Base-by-base conservation (phyloP, 2,888 invertebrate species). In the Perithous albicinctus region DNA sequence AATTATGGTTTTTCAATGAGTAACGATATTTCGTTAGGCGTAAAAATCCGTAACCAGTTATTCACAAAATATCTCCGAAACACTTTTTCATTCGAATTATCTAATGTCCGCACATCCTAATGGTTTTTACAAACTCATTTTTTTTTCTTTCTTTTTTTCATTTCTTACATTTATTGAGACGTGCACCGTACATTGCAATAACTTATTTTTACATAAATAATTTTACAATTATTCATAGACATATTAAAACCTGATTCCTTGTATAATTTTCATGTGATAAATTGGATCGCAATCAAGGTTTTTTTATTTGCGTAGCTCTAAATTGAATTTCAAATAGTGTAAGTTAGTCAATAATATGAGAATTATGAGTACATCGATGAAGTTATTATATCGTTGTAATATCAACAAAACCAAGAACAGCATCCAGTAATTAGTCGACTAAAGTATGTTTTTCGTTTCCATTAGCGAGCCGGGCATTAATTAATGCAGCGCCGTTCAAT, bases 361-460 rank as follows among this genome's bases (percentile, higher is more conserved):
- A 69, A 74, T 78, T 64, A 73, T 48, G 59, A 41, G 41, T 72
- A 51, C 67, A 77, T 80, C 80, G 73, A 72, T 67, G 26, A 63
- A 48, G 20, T 81, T 72, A 38, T 74, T 41, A 18, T 23, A 20
- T 32, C 5, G n/a, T n/a, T 32, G 63, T 18, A 51, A 46, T 38
- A 46, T 20, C 51, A 69, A 23, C 64, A 48, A 32, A 72, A 73
- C 64, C 66, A 79, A 74, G 73, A 84, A 86, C 86, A 89, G 86
- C 88, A 88, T 89, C 89, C 89, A 89, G 82, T 89, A 86, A 89
- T 86, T 84, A 82, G 85, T 87, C 84, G 78, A 74, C 82, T 87
- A 89, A 84, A 83, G 70, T 85, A 29, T 56, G 56, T 56, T 29
- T 56, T 56, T 56, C 29, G 85, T 74, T 75, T 46, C 43, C 79